Conservation (phyloP, 2,797 vertebrate species). For the Cheirogaleus major region DNA sequence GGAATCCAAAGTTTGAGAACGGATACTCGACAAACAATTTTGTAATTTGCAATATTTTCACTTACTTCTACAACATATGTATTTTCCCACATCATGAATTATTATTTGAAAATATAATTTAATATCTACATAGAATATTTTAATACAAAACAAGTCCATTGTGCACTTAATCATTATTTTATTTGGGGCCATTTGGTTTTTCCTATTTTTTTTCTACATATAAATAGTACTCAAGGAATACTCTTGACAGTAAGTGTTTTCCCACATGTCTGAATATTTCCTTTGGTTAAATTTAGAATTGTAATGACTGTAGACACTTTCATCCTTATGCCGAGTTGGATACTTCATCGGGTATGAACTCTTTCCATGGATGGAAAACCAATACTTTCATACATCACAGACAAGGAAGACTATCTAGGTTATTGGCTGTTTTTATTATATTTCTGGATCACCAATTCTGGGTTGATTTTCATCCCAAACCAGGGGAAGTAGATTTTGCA, state of each 20-base stretch:
- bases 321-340: no score
- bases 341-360: rapidly evolving
- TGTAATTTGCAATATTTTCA: not conserved
- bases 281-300: not conserved
- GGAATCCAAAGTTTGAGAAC: no score
- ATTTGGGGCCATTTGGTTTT: no score
- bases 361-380: not conserved
- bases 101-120: not conserved
- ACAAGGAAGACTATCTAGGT: not conserved
- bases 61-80: rapidly evolving
- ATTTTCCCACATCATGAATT: not conserved
- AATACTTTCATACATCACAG: not conserved
- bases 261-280: not conserved
- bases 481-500: no score
- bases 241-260: not conserved
- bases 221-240: not conserved
- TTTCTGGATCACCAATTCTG: not conserved
- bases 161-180: no score
- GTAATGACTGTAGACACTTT: not conserved
- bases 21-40: not conserved
- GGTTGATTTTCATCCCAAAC: not conserved
- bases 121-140: not conserved
- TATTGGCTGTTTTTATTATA: not conserved
- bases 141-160: not conserved
- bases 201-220: not conserved